Base-by-base conservation (phyloP, 1,140 invertebrate species). In the Magallana gigas region DNA sequence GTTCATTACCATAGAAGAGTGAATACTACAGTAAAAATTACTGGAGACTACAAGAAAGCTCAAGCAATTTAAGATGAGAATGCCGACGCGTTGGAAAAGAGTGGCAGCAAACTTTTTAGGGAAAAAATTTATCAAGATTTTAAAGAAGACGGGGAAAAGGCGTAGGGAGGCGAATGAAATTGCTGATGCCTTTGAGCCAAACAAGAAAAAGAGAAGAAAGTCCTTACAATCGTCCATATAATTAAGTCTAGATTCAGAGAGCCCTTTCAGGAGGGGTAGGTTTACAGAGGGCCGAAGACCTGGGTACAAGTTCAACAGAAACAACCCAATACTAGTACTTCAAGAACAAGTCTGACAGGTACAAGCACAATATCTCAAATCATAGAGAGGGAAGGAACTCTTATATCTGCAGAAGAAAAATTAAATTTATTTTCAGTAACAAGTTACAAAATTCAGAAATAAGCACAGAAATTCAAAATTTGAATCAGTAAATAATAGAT, bases 271-370 rank as follows among this genome's bases (percentile, higher is more conserved):
- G 36, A 48, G 36, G 36, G 36, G 36, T 48, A 48, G 36, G n/a
- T n/a, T 68, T 71, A 4, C 16, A 23, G 18, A 71, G 64, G 64
- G 64, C 64, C 64, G 29, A 71, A 71, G 64, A 48, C 36, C 36
- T 48, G 36, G 36, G 6, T 71, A 23, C 64, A 71, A 18, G 64
- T 71, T 71, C n/a, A 71, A 23, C 18, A 71, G 18, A 71, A 71
- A 71, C 64, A 23, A 23, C 23, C 16, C 23, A 23, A 23, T 23
- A 23, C 23, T 23, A 71, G n/a, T 23, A 18, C 29, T 71, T 9
- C 64, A 71, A 18, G n/a, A 71, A 71, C n/a, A 71, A 71, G 6
- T 71, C 18, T 7, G 64, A 71, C n/a, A 71, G 64, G 64, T 71
- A 71, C n/a, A 23, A 23, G 9, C 18, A 71, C 14, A n/a, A 71